phyloP scores from a whole-genome alignment of 2,888 invertebrate genomes.

The Nomada ferruginata region DNA sequence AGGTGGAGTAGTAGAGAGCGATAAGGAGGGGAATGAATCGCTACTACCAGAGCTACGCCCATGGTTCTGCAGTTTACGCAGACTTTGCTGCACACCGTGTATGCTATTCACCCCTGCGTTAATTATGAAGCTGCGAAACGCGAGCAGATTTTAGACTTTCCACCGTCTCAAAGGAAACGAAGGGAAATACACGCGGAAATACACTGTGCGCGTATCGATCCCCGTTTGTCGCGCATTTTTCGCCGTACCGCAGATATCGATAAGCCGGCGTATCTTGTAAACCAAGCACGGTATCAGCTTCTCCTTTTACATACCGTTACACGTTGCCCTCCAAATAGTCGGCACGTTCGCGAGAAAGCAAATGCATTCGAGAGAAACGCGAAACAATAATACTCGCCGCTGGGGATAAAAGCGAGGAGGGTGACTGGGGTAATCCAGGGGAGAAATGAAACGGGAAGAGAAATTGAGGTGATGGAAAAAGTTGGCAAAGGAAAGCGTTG shows the following conservation, averaged over 20 bases:
- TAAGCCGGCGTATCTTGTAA: no score
- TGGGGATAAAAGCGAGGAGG: neutral
- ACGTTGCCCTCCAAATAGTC: no score
- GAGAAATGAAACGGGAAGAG: conserved; percentile 25
- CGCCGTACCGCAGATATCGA: no score
- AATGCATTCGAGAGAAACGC: neutral
- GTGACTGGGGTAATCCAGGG: neutral
- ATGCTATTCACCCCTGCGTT: neutral
- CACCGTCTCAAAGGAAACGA: no score
- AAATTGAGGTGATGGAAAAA: conserved; percentile 23
- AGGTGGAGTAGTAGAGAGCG: neutral
- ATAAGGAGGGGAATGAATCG: conserved; percentile 32
- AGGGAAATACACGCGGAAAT: no score
- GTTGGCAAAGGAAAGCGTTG: neutral
- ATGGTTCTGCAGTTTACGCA: conserved; percentile 29
- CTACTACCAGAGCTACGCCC: conserved; percentile 39
- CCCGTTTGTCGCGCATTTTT: no score
- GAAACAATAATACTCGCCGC: conserved; percentile 1
- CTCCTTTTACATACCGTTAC: no score
- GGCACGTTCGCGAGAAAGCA: no score
- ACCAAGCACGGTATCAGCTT: no score
- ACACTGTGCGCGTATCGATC: no score
- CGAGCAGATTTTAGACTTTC: no score
- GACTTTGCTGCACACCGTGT: neutral
- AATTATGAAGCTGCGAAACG: neutral